Evolutionary conservation across 2,797 vertebrate genomes (phyloP).

Genomic region (Syngnathus acus): DNA sequence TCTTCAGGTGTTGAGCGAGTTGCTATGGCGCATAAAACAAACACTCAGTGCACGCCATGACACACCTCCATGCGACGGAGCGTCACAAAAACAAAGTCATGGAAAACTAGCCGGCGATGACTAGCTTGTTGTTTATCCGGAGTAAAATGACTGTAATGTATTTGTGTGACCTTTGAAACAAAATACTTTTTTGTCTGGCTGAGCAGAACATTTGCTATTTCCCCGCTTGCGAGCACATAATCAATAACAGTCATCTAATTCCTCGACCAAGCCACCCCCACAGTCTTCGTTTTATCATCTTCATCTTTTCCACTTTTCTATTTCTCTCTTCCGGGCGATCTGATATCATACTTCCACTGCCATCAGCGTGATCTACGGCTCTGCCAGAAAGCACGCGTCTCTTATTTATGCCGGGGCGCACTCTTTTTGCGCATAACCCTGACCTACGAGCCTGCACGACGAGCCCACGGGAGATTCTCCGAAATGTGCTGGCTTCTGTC

Average conservation of each 20-base stretch:
- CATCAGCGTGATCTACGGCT: conserved; percentile 63
- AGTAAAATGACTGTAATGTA: conserved; percentile 59
- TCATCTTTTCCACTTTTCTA: conserved; percentile 35
- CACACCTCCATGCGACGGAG: conserved; percentile 53
- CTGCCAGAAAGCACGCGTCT: conserved; percentile 50
- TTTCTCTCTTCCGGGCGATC: conserved; percentile 53
- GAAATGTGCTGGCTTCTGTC: conserved; percentile 49
- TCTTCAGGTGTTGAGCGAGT: conserved; percentile 48
- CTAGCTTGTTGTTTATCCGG: conserved; percentile 50
- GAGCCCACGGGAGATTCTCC: conserved; percentile 54
- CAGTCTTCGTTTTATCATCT: conserved; percentile 37
- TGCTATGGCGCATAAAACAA: conserved; percentile 48
- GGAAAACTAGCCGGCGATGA: conserved; percentile 18
- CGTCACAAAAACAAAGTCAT: conserved; percentile 38
- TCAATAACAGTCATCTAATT: conserved; percentile 68
- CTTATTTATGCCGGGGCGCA: conserved; percentile 62
- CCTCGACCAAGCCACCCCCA: neutral
- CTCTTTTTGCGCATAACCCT: conserved; percentile 57
- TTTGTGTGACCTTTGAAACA: conserved; percentile 72
- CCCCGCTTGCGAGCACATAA: conserved; percentile 63
- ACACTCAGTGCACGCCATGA: conserved; percentile 28
- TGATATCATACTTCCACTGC: conserved; percentile 61
- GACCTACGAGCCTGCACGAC: conserved; percentile 50
- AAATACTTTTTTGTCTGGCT: conserved; percentile 68
- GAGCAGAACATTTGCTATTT: conserved; percentile 69